phyloP scores from a whole-genome alignment of 1,140 invertebrate genomes.

The Colletes gigas region DNA sequence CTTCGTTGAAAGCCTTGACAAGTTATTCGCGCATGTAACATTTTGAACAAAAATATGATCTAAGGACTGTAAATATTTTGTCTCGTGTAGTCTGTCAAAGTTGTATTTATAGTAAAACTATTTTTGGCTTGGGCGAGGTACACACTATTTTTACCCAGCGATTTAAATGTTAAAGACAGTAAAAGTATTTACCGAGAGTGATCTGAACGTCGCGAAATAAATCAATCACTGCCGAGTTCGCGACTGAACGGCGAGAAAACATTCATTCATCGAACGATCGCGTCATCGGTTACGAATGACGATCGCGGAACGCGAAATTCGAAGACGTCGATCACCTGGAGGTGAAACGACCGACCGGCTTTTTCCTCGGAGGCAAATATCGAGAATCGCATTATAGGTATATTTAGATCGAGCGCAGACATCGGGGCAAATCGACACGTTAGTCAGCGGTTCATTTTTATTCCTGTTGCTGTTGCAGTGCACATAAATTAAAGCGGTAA shows the following conservation, averaged over 20 bases:
- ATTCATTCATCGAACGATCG: constrained; percentile 21
- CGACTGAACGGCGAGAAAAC: background rate
- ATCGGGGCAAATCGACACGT: background rate
- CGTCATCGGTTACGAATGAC: constrained; percentile 3
- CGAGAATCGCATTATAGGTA: background rate
- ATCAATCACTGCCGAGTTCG: constrained; percentile 11
- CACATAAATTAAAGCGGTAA: constrained; percentile 22
- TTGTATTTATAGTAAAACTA: background rate
- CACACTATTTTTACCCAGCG: no score
- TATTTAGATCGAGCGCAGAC: constrained; percentile 13
- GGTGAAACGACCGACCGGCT: background rate
- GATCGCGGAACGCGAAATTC: background rate
- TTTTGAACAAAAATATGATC: no score
- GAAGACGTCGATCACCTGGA: background rate
- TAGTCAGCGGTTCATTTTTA: constrained; percentile 33
- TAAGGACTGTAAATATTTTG: no score
- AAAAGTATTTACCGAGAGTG: no score
- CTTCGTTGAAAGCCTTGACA: background rate
- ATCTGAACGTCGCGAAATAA: no score
- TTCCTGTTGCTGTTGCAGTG: background rate
- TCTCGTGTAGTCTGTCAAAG: no score
- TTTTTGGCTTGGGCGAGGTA: no score
- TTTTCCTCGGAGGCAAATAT: background rate
- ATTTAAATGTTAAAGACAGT: background rate
- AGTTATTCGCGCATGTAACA: background rate